Evolutionary conservation across 2,113 vertebrate genomes (phyloP).

Genomic region (Phrynosoma blainvillii): DNA sequence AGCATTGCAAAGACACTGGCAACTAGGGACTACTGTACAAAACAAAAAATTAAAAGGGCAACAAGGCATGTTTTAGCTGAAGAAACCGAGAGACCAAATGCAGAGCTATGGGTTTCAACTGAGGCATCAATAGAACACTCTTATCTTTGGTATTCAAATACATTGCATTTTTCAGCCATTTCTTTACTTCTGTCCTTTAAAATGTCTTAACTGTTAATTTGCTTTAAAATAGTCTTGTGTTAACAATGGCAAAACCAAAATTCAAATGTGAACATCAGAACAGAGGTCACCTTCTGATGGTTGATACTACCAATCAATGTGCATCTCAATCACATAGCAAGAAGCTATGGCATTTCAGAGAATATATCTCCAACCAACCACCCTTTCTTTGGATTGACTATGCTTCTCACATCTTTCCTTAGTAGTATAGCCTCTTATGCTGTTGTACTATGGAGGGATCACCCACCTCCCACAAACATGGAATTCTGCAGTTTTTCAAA

Average conservation of each 20-base stretch:
- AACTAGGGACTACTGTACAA: not conserved
- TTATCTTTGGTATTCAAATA: not conserved
- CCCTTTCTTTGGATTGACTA: not conserved
- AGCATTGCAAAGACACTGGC: not conserved
- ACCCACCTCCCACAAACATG: not conserved
- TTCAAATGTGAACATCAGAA: not conserved
- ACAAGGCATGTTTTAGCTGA: not conserved
- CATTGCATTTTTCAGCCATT: not conserved
- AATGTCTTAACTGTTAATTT: not conserved
- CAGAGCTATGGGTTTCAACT: not conserved
- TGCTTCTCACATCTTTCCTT: not conserved
- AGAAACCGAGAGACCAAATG: not conserved
- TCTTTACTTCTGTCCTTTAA: not conserved
- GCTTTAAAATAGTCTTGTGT: not conserved
- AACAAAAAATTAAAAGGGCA: not conserved
- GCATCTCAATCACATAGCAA: not conserved
- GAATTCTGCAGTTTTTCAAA: too few relatives aligned
- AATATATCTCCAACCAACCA: not conserved
- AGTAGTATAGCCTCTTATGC: not conserved
- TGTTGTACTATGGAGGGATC: not conserved
- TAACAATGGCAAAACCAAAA: not conserved
- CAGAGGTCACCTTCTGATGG: not conserved
- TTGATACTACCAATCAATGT: not conserved
- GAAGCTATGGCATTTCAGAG: not conserved
- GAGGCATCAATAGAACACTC: not conserved